phyloP scores from a whole-genome alignment of 2,888 invertebrate species.

The Apamea crenata region DNA sequence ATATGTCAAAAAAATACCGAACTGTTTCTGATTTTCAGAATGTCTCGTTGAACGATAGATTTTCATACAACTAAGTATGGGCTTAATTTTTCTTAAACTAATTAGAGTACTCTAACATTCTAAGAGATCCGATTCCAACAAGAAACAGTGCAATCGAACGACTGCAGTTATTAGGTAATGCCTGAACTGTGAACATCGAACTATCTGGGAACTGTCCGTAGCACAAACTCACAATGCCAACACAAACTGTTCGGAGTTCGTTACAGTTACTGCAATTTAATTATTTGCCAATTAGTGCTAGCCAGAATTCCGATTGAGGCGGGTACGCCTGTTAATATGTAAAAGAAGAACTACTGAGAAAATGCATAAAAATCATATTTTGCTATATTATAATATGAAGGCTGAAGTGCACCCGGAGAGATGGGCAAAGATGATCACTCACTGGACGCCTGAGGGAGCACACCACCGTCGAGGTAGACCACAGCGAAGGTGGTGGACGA shows the following conservation, averaged over 20 bases:
- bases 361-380: no score
- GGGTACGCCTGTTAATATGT: no score
- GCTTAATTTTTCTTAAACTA: background rate
- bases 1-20: background rate
- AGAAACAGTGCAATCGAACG: background rate
- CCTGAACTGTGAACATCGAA: background rate
- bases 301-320: no score
- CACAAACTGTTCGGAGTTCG: slow-evolving; percentile 27
- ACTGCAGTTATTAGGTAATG: slow-evolving; percentile 3
- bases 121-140: slow-evolving; percentile 7
- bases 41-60: background rate
- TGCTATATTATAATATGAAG: no score
- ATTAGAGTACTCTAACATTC: slow-evolving; percentile 1
- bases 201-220: slow-evolving; percentile 16
- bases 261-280: slow-evolving; percentile 4
- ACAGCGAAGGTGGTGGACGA: no score
- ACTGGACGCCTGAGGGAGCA: no score
- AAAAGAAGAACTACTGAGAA: no score
- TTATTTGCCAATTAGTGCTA: slow-evolving; percentile 1
- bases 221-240: slow-evolving; percentile 18
- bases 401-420: no score
- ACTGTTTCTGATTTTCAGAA: background rate
- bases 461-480: no score
- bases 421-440: no score
- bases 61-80: background rate